Evolutionary conservation across 2,888 invertebrate species (phyloP).

Genomic region (Spisula solida): DNA sequence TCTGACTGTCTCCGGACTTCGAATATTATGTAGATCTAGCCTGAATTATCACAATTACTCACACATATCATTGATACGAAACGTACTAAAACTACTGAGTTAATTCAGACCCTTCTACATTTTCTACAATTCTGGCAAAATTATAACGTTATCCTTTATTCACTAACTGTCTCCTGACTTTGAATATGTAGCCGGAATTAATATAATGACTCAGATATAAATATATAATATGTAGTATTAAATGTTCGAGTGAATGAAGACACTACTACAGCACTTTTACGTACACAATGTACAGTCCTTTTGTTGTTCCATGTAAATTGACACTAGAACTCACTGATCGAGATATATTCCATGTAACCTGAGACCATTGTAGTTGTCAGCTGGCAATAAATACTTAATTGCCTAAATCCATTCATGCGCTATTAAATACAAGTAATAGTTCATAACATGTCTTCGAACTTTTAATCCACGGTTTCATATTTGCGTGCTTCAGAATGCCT

Average conservation of each 20-base stretch:
- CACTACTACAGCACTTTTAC: background rate
- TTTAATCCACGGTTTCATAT: background rate
- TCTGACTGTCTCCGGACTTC: no score
- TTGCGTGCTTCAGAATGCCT: background rate
- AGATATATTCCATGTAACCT: background rate
- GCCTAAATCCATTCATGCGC: background rate
- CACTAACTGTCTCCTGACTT: background rate
- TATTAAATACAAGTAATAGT: background rate
- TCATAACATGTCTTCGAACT: background rate
- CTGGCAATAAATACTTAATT: background rate
- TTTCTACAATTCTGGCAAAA: no score
- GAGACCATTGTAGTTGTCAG: background rate
- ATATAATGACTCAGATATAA: background rate
- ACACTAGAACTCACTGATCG: constrained; percentile 5
- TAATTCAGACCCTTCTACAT: no score
- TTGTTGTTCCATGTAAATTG: background rate
- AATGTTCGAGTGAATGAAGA: background rate
- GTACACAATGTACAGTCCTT: background rate
- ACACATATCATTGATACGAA: no score
- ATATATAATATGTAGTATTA: background rate
- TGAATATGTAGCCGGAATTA: background rate
- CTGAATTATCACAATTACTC: no score
- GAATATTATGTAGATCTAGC: no score
- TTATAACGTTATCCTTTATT: no score
- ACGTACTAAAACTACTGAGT: no score